Percentiles rank a stretch among this genome's conserved stretches.
These are phyloP conservation scores for Mastacembelus armatus DNA, from an alignment of 2,797 vertebrate species.

Conservation along the genomic window DNA sequence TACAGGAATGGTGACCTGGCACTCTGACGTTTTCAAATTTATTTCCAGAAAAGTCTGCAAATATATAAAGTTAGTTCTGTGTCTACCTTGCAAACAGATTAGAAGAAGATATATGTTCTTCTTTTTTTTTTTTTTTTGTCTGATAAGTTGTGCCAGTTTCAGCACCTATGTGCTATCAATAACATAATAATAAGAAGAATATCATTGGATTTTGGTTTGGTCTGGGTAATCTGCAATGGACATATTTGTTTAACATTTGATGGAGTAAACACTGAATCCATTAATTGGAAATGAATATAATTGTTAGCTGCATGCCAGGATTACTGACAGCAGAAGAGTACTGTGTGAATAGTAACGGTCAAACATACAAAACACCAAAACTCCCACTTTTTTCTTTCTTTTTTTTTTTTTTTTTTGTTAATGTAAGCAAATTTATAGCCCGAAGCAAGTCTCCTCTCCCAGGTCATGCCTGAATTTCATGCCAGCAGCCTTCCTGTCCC, in stretches of 20 bases:
- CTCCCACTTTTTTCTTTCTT: neutral
- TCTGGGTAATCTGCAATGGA: too few relatives aligned
- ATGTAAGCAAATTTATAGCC: slow-evolving; percentile 10
- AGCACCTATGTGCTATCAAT: too few relatives aligned
- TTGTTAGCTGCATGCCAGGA: neutral
- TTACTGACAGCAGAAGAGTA: neutral
- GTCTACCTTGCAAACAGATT: neutral
- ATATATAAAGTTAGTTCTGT: neutral
- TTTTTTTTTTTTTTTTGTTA: too few relatives aligned
- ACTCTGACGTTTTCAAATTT: neutral
- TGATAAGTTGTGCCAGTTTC: neutral
- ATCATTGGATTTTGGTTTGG: neutral
- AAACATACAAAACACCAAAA: neutral
- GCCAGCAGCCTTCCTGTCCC: slow-evolving; percentile 68
- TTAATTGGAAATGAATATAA: neutral
- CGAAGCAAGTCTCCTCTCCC: neutral
- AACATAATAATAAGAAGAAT: too few relatives aligned
- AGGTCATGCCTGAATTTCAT: slow-evolving; percentile 28
- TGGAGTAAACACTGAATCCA: neutral
- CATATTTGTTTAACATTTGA: neutral
- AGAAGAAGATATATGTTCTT: neutral
- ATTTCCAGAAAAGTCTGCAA: neutral
- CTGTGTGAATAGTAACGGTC: fast-evolving
- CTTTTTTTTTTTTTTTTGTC: neutral
- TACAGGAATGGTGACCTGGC: neutral